A percentile compares a stretch with the other conserved stretches of the same genome.
Conservation (phyloP, 2,113 vertebrate species). For the Cricetomys ansorgei region DNA sequence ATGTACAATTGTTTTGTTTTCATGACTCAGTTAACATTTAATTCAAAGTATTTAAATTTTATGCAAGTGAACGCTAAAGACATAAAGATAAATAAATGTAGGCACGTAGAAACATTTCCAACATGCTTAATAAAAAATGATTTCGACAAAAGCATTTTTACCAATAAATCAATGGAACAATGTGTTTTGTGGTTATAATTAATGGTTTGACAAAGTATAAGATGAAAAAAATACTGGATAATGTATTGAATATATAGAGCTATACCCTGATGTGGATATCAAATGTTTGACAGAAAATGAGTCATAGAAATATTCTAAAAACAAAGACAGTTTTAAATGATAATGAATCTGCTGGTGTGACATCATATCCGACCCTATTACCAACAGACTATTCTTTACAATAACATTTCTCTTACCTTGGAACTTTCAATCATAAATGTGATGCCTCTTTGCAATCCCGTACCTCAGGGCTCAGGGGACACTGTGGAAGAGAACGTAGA, state of each 20-base stretch:
- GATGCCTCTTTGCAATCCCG: not conserved
- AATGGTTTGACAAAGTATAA: not conserved
- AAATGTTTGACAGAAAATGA: conserved; percentile 26
- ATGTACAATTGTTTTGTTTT: not conserved
- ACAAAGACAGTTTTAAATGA: not conserved
- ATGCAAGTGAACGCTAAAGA: not conserved
- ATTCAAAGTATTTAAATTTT: not conserved
- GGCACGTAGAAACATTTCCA: not conserved
- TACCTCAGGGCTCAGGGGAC: too few species aligned
- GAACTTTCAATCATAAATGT: not conserved
- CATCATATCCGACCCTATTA: not conserved
- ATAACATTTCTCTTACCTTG: not conserved
- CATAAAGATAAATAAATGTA: not conserved
- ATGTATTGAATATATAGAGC: not conserved
- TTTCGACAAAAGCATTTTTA: not conserved
- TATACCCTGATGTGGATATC: not conserved
- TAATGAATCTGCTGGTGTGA: not conserved
- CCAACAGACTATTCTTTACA: not conserved
- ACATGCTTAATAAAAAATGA: not conserved
- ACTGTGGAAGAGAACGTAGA: not conserved
- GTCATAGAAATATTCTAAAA: not conserved
- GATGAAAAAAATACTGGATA: not conserved
- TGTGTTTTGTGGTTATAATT: not conserved
- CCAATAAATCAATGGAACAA: not conserved
- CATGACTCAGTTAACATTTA: not conserved